These are phyloP conservation scores for Penaeus japonicus DNA, from an alignment of 1,140 invertebrate genomes.

Conservation along the genomic window DNA sequence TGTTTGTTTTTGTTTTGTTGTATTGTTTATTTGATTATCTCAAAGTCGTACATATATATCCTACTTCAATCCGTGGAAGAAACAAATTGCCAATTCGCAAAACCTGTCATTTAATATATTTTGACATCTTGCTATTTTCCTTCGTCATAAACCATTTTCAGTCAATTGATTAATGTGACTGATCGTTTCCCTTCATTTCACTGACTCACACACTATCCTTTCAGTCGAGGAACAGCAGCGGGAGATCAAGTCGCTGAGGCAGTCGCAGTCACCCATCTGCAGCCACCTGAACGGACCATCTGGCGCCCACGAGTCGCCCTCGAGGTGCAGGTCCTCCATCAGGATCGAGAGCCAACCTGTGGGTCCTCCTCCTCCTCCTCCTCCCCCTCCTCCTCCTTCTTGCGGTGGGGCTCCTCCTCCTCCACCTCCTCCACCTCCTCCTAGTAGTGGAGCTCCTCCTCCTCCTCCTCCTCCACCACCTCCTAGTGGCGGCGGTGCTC, in stretches of 20 bases:
- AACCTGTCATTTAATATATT: no score
- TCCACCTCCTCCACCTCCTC: background rate
- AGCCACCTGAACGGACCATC: background rate
- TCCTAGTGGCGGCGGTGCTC: background rate
- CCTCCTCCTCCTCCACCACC: constrained; percentile 36
- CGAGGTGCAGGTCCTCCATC: background rate
- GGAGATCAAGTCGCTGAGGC: background rate
- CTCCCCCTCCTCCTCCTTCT: background rate
- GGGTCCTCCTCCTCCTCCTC: background rate
- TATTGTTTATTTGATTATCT: no score
- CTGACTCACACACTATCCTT: background rate
- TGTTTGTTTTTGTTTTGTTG: no score
- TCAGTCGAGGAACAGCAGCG: constrained; percentile 30
- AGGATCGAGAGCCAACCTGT: background rate
- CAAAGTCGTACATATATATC: no score
- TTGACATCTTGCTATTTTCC: no score
- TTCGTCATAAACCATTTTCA: no score
- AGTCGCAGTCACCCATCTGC: background rate
- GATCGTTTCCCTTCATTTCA: no score
- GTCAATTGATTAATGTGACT: no score
- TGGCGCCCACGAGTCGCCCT: background rate
- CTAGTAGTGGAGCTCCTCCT: background rate
- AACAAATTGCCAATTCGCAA: no score
- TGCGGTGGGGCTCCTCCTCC: background rate
- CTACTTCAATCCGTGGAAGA: no score